Conservation (phyloP, 1,140 invertebrate genomes). For the Caenorhabditis brenneri region DNA sequence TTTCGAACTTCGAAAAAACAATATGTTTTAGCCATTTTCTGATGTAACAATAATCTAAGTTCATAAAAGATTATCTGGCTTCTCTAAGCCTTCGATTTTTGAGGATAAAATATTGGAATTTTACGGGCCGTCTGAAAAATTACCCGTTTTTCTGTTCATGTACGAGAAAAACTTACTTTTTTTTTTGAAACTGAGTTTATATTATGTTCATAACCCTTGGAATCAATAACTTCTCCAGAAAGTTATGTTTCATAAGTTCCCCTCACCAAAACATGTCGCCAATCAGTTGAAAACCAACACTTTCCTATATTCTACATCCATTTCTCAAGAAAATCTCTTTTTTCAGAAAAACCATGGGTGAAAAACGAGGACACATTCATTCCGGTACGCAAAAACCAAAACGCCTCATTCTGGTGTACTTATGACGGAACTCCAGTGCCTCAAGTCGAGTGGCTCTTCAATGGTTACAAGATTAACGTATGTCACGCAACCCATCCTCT, state of each 20-base stretch:
- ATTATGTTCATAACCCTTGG: no score
- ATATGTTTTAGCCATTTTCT: no score
- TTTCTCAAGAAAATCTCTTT: neutral
- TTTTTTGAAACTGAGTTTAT: no score
- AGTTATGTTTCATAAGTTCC: neutral
- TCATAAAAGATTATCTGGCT: no score
- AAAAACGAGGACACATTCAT: slow-evolving; percentile 41
- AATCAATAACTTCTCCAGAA: neutral
- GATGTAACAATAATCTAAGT: no score
- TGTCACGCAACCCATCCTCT: slow-evolving; percentile 25
- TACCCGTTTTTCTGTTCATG: no score
- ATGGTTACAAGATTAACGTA: slow-evolving; percentile 54
- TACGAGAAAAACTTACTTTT: no score
- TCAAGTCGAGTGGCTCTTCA: slow-evolving; percentile 55
- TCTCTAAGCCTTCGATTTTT: no score
- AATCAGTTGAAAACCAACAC: neutral
- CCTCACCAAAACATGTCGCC: neutral
- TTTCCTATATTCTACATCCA: no score
- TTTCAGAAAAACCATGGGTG: slow-evolving; percentile 51
- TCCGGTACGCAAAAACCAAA: slow-evolving; percentile 39
- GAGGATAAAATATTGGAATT: no score
- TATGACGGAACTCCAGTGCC: slow-evolving; percentile 52
- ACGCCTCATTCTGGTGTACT: slow-evolving; percentile 46
- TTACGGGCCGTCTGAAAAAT: no score
- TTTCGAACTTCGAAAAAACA: no score